These are phyloP conservation scores for Amyelois transitella DNA, from an alignment of 1,140 invertebrate species.

Conservation along the genomic window DNA sequence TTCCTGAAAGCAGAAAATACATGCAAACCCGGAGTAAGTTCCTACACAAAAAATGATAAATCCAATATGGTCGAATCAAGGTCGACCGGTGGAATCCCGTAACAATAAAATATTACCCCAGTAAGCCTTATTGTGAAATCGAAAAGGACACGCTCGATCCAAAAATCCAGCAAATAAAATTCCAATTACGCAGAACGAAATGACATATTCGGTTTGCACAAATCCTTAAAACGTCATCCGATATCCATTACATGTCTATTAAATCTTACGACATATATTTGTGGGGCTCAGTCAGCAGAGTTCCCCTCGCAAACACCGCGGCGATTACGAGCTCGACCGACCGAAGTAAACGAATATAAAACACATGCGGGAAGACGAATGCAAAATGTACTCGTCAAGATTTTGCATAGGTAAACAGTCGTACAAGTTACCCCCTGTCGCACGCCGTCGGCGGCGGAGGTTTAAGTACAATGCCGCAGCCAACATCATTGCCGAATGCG, in stretches of 20 bases:
- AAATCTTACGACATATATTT: slow-evolving; percentile 74
- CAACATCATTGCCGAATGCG: too few species aligned
- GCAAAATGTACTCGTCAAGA: slow-evolving; percentile 65
- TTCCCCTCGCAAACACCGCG: slow-evolving; percentile 69
- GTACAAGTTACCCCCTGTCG: slow-evolving; percentile 21
- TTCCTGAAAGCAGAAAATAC: too few species aligned
- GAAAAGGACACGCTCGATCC: slow-evolving; percentile 46
- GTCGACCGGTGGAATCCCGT: not conserved
- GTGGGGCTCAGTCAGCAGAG: slow-evolving; percentile 68
- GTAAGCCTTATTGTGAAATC: slow-evolving; percentile 28
- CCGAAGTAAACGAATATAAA: slow-evolving; percentile 73
- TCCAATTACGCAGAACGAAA: slow-evolving; percentile 66
- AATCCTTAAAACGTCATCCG: slow-evolving; percentile 75
- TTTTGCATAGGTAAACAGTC: slow-evolving; percentile 71
- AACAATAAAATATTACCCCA: not conserved
- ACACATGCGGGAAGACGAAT: slow-evolving; percentile 71
- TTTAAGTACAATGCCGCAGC: too few species aligned
- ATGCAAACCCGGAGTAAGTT: not conserved
- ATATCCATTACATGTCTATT: slow-evolving; percentile 75
- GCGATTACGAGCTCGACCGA: slow-evolving; percentile 66
- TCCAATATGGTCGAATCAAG: not conserved
- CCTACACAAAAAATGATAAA: not conserved
- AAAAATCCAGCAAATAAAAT: slow-evolving; percentile 69
- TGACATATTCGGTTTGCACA: slow-evolving; percentile 73
- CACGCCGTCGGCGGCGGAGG: not conserved